Percentiles rank a stretch among this genome's conserved stretches.
Conservation (phyloP, 2,113 vertebrate genomes). For the Vombatus ursinus region DNA sequence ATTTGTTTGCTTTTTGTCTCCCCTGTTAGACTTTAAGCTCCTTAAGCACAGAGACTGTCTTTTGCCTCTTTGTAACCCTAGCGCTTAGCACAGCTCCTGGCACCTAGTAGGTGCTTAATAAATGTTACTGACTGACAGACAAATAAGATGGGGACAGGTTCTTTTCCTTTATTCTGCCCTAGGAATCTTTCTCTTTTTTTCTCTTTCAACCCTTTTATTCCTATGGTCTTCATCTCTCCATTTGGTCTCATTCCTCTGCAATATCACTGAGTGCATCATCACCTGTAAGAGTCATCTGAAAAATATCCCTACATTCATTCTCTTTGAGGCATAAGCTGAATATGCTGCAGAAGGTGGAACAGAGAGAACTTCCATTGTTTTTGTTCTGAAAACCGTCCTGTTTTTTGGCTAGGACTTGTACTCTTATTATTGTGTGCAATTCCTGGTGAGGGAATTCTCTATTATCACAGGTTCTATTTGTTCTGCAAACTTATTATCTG, state of each 20-base stretch:
- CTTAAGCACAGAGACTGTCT: background rate
- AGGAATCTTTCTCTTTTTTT: background rate
- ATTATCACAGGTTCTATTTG: background rate
- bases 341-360: background rate
- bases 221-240: background rate
- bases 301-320: background rate
- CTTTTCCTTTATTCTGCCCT: background rate
- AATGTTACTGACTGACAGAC: background rate
- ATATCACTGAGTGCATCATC: background rate
- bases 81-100: background rate
- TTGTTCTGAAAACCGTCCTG: background rate
- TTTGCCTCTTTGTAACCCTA: background rate
- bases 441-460: background rate
- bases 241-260: background rate
- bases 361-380: background rate
- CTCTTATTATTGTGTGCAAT: background rate
- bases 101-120: background rate
- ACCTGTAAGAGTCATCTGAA: background rate
- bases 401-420: background rate
- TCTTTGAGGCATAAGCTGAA: background rate
- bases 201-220: background rate
- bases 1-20: background rate
- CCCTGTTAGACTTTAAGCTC: background rate
- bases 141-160: background rate
- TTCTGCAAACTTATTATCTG: background rate